Evolutionary conservation across 1,140 invertebrate genomes (phyloP).

Genomic region (Physella acuta): DNA sequence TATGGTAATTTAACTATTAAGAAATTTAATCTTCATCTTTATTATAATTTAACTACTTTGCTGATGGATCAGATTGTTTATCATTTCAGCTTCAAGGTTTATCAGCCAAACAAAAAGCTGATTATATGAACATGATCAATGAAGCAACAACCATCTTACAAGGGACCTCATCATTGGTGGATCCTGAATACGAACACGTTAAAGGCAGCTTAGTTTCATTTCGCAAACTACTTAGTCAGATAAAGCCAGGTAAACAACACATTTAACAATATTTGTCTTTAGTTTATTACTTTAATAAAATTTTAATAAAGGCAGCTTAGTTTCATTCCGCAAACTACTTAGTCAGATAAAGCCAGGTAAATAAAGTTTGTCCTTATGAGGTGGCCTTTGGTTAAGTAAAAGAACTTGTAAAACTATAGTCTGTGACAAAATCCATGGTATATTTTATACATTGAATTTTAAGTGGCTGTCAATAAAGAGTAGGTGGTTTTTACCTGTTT

Average conservation of each 20-base stretch:
- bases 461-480: no score
- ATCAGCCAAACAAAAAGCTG: conserved; percentile 45
- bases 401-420: neutral
- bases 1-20: no score
- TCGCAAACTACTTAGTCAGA: conserved; percentile 46
- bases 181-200: conserved; percentile 38
- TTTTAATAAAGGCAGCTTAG: neutral
- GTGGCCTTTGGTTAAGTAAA: neutral
- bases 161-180: conserved; percentile 17
- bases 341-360: neutral
- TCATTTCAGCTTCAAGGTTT: conserved; percentile 38
- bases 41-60: no score
- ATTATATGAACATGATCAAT: conserved; percentile 48
- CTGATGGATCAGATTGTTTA: no score
- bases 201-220: conserved; percentile 39
- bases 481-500: no score
- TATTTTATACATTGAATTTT: no score
- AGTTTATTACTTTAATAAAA: neutral
- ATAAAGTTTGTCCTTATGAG: neutral
- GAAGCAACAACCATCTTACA: conserved; percentile 41
- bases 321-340: neutral
- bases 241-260: conserved; percentile 39
- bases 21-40: no score
- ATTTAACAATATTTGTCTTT: neutral
- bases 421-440: no score